phyloP scores from a whole-genome alignment of 2,888 invertebrate species.

The Molanna angustata region DNA sequence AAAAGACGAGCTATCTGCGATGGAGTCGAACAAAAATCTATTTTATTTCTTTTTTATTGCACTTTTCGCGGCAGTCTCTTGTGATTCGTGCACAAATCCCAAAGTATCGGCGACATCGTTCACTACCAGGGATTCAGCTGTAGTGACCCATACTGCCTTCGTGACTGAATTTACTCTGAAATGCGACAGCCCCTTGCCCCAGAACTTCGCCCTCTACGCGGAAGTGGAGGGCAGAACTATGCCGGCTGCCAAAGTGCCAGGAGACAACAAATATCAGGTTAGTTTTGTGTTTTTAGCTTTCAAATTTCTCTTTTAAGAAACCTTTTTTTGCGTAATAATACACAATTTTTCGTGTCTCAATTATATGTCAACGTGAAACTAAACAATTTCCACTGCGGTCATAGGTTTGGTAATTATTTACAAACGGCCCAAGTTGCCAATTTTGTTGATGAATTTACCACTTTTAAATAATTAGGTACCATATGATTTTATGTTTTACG shows the following conservation, averaged over 20 bases:
- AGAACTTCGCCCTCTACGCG: conserved; percentile 78
- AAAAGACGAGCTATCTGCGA: conserved; percentile 6
- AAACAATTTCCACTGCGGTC: too few species aligned
- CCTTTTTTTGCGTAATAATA: too few species aligned
- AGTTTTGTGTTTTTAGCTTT: too few species aligned
- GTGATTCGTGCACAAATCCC: conserved; percentile 55
- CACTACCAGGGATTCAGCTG: conserved; percentile 89
- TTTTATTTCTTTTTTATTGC: conserved; percentile 15
- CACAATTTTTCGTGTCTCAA: too few species aligned
- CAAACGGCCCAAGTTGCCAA: too few species aligned
- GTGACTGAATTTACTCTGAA: conserved; percentile 86
- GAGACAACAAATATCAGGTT: conserved; percentile 82
- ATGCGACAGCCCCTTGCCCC: conserved; percentile 65
- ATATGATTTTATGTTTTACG: too few species aligned
- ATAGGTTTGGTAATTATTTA: too few species aligned
- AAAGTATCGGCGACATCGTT: conserved; percentile 76
- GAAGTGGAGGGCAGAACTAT: conserved; percentile 84
- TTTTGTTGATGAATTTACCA: too few species aligned
- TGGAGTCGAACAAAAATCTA: conserved; percentile 7
- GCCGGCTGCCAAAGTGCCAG: conserved; percentile 72
- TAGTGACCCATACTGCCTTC: conserved; percentile 86
- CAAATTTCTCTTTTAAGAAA: too few species aligned
- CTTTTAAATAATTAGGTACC: too few species aligned
- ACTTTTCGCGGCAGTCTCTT: conserved; percentile 36
- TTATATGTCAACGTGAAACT: too few species aligned